Base-by-base conservation (phyloP, 2,113 vertebrate genomes). In the Ceyx margarethae region DNA sequence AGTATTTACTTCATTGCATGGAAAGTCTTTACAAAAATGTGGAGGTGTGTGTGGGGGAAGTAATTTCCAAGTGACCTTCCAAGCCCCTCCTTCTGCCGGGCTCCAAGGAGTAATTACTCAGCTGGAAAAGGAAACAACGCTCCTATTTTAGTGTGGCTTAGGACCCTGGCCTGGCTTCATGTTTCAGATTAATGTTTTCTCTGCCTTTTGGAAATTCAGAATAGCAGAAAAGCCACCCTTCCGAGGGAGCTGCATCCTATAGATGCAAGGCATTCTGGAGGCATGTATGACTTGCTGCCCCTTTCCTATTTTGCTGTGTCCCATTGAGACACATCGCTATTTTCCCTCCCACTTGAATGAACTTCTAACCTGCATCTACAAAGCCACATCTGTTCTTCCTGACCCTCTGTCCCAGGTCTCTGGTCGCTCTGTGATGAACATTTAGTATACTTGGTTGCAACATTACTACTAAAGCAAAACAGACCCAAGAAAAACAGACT, bases 61-160 rank as follows among this genome's bases (percentile, higher is more conserved):
- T 93, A 85, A 89, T 96, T 97, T 97, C 96, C 95, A 96, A 97
- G 95, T 45, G 92, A 93, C 96, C 94, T 97, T 97, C 96, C 97
- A 97, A 95, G 92, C 61, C 45, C 90, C 81, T 95, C 91, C 92
- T 87, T 92, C 62, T 91, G 50, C 17, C 51, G 95, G 96, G 96
- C 96, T 97, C 96, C 66, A 8, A 92, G 83, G 85, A 96, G 88
- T 79, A 97, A 93, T 96, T 96, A 94, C 90, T 97, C 93, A 46
- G 94, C 96, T 97, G 96, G 96, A 97, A 97, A 97, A 95, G 86
- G 31, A 94, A 95, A 96, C 65, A 64, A 40, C 57, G 3, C 87
- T 97, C 77, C 92, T 96, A 96, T 97, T 97, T 97, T 91, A 94
- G 91, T 83, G 67, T 87, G 90, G 91, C 93, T 96, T 85, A 88